phyloP scores from a whole-genome alignment of 2,113 vertebrate genomes.

The Phoenicopterus ruber region DNA sequence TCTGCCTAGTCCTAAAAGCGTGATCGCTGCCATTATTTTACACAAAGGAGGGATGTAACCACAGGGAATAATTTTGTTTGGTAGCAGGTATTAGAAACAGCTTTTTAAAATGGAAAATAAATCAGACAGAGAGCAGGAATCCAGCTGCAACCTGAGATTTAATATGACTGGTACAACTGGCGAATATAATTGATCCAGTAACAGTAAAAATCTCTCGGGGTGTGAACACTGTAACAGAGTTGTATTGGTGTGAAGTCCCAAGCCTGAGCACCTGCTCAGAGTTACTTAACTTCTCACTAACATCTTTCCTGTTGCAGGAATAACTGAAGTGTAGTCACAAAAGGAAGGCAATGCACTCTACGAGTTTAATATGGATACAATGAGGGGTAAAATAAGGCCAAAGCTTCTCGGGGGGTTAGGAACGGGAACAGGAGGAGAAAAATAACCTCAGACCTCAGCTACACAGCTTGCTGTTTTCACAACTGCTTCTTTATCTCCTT shows the following conservation, averaged over 20 bases:
- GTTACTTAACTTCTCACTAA: background rate
- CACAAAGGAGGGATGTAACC: accelerated
- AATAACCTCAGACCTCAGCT: background rate
- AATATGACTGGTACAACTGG: background rate
- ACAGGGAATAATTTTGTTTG: background rate
- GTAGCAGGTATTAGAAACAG: background rate
- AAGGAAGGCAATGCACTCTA: background rate
- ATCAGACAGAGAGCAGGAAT: background rate
- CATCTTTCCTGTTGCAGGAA: background rate
- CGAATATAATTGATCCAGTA: accelerated
- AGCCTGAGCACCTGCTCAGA: background rate
- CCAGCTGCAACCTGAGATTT: background rate
- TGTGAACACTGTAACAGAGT: accelerated
- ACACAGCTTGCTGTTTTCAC: background rate
- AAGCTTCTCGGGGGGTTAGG: background rate
- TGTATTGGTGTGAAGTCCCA: accelerated
- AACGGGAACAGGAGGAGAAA: accelerated
- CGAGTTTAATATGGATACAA: accelerated
- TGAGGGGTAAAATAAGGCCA: background rate
- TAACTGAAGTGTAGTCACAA: background rate
- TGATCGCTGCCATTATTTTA: background rate
- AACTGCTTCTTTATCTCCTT: background rate
- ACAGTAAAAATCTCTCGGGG: background rate
- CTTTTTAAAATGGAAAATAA: background rate
- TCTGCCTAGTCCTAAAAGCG: background rate